phyloP scores from a whole-genome alignment of 2,113 vertebrate species.

The Ciconia boyciana region DNA sequence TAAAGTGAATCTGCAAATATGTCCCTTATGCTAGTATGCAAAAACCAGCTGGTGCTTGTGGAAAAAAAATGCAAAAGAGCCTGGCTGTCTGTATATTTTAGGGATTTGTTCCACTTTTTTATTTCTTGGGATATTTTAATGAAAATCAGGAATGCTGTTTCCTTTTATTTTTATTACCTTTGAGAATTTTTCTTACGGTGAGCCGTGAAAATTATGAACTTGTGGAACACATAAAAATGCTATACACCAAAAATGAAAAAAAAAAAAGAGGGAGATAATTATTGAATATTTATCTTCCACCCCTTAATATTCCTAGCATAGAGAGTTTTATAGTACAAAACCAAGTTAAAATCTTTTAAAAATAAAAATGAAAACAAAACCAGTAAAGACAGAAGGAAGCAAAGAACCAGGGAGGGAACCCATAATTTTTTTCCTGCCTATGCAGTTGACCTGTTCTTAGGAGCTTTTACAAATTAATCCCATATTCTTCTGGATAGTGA shows the following conservation, averaged over 20 bases:
- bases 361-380: neutral
- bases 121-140: neutral
- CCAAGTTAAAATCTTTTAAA: neutral
- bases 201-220: neutral
- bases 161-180: neutral
- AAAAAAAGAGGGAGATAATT: neutral
- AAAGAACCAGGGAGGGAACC: neutral
- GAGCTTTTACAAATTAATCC: neutral
- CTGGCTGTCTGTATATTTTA: neutral
- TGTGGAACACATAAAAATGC: neutral
- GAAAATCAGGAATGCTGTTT: neutral
- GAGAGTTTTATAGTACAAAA: neutral
- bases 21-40: neutral
- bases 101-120: conserved; percentile 7
- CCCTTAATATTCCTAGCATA: neutral
- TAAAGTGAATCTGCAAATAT: neutral
- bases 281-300: neutral
- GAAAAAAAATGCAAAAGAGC: neutral
- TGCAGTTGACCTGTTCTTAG: neutral
- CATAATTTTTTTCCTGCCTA: neutral
- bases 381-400: neutral
- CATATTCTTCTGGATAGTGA: neutral
- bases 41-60: neutral
- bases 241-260: neutral
- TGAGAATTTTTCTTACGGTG: neutral